Evolutionary conservation across 2,888 invertebrate species (phyloP).

Genomic region (Scotopteryx bipunctaria): DNA sequence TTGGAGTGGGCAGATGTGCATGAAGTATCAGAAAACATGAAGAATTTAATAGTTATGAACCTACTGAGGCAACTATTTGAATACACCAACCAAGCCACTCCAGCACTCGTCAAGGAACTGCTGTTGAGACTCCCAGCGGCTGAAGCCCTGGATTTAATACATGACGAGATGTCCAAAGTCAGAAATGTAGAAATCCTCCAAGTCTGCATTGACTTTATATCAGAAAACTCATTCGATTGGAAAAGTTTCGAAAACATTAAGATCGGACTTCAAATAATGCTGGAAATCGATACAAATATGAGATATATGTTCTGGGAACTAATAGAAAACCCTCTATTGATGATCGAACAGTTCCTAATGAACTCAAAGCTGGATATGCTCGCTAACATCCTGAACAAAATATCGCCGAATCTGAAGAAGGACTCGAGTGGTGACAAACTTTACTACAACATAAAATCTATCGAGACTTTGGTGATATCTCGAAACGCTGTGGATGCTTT

Average conservation of each 20-base stretch:
- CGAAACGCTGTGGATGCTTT: slow-evolving; percentile 87
- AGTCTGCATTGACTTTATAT: slow-evolving; percentile 85
- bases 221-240: slow-evolving; percentile 76
- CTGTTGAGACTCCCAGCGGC: slow-evolving; percentile 83
- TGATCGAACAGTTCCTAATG: slow-evolving; percentile 94
- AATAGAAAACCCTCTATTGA: slow-evolving; percentile 87
- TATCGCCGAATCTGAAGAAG: slow-evolving; percentile 71
- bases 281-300: slow-evolving; percentile 82
- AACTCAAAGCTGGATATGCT: slow-evolving; percentile 90
- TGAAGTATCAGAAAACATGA: slow-evolving; percentile 80
- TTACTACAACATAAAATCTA: slow-evolving; percentile 84
- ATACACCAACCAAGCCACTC: slow-evolving; percentile 72
- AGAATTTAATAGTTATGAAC: slow-evolving; percentile 79
- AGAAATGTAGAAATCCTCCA: slow-evolving; percentile 85
- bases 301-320: slow-evolving; percentile 85
- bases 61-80: slow-evolving; percentile 83
- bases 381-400: slow-evolving; percentile 83
- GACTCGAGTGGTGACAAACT: slow-evolving; percentile 78
- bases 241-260: slow-evolving; percentile 84
- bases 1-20: slow-evolving; percentile 88
- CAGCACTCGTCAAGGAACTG: slow-evolving; percentile 76
- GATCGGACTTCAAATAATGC: slow-evolving; percentile 87
- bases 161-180: slow-evolving; percentile 85
- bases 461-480: slow-evolving; percentile 80
- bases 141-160: slow-evolving; percentile 85